phyloP scores from a whole-genome alignment of 2,888 invertebrate species.

The Tachina fera region DNA sequence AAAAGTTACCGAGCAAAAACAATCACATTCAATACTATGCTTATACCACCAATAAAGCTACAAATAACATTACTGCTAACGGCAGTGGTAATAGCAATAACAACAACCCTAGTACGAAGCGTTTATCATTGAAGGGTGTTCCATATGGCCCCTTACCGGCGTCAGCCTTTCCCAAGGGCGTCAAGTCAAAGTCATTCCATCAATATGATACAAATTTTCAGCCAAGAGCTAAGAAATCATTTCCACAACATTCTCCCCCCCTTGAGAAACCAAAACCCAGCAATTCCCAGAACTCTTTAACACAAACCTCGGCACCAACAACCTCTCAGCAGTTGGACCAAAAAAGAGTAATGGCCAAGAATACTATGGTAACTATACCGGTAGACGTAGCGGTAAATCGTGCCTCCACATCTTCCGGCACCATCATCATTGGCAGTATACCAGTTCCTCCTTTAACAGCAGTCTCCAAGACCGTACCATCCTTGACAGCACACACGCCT shows the following conservation, averaged over 20 bases:
- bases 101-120: constrained; percentile 69
- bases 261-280: constrained; percentile 56
- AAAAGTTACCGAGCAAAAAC: constrained; percentile 74
- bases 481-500: constrained; percentile 29
- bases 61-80: neutral
- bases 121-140: constrained; percentile 73
- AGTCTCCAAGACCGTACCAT: constrained; percentile 76
- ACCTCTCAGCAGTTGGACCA: constrained; percentile 38
- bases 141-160: constrained; percentile 77
- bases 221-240: constrained; percentile 81
- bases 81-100: constrained; percentile 1
- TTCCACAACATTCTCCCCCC: constrained; percentile 76
- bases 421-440: constrained; percentile 63
- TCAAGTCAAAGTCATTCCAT: constrained; percentile 58
- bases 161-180: constrained; percentile 68
- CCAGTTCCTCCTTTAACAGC: constrained; percentile 80
- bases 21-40: constrained; percentile 5
- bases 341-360: constrained; percentile 75
- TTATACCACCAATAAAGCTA: neutral
- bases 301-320: constrained; percentile 41
- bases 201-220: constrained; percentile 35
- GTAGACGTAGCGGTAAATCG: constrained; percentile 64
- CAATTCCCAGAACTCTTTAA: constrained; percentile 23
- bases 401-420: constrained; percentile 49
- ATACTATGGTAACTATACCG: constrained; percentile 82